Evolutionary conservation across 2,113 vertebrate genomes (phyloP), one percentile per base, ranked within the genome.

Genomic region (Marmota flaviventris): DNA sequence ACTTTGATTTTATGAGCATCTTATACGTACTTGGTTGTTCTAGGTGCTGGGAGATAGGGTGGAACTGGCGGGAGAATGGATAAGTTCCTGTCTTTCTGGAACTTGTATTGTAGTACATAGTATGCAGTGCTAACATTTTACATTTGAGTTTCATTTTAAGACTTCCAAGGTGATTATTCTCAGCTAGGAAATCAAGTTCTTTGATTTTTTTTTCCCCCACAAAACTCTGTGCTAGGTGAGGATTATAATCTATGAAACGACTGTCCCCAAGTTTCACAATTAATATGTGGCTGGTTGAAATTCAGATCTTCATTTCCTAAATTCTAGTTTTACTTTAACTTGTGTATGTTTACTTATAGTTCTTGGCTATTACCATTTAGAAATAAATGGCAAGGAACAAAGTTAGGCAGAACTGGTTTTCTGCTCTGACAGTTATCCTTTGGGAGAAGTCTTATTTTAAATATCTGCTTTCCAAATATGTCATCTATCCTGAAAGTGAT

Each of bases 131-230:
- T 89, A 73, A 93, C 29, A 65, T 87, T 96, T 96, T 73, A 69
- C 45, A 61, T 88, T 95, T 82, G 53, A 90, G 86, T 90, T 94
- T 13, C 14, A 84, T 95, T 85, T 96, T 84, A 77, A 91, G 13
- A 32, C 48, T 89, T 78, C 58, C 53, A 65, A 51, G 89, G 51
- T 76, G 69, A 89, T 61, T 84, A 6, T 3, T 95, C 24, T 87
- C 11, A 32, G 61, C 32, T 65, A 27, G 72, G 34, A 93, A 95
- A 58, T 56, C 42, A 42, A 34, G 4, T 79, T 9, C n/a, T 85
- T 95, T 72, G 29, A 92, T 17, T 53, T 53, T 11, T 85, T 72
- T 61, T 89, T 65, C 16, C 45, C 45, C 45, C 45, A 79, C 12
- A 48, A 75, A 45, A 88, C 18, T 89, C 25, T 85, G 13, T 96